A percentile compares a stretch with the other conserved stretches of the same genome.
These are phyloP conservation scores for Centropyge bicolor DNA, from an alignment of 2,797 vertebrate genomes.

Conservation along the genomic window DNA sequence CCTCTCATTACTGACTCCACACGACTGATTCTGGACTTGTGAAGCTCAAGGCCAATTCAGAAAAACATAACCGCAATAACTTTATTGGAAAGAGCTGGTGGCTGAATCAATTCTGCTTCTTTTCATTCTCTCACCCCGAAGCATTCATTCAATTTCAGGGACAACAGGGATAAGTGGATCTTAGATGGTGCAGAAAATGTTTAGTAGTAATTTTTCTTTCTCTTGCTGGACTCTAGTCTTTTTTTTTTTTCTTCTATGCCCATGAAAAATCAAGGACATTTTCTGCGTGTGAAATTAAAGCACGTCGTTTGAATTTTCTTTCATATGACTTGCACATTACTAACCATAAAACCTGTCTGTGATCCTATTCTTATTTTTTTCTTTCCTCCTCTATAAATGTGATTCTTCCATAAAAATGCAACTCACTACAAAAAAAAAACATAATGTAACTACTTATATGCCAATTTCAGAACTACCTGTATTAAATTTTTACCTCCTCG, in stretches of 20 bases:
- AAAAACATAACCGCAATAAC: slow-evolving; percentile 49
- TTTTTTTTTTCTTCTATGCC: neutral
- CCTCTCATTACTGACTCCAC: slow-evolving; percentile 58
- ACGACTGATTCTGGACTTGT: slow-evolving; percentile 54
- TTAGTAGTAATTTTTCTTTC: slow-evolving; percentile 27
- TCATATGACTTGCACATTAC: neutral
- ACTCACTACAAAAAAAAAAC: neutral
- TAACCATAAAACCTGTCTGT: neutral
- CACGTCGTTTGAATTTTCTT: slow-evolving; percentile 8
- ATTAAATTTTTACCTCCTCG: neutral
- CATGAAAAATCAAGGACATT: slow-evolving; percentile 24
- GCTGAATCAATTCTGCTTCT: slow-evolving; percentile 59
- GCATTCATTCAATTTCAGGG: slow-evolving; percentile 59
- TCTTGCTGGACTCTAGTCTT: neutral
- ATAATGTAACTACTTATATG: neutral
- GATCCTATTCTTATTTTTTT: neutral
- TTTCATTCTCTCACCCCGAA: slow-evolving; percentile 41
- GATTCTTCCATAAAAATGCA: neutral
- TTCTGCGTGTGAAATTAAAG: slow-evolving; percentile 7
- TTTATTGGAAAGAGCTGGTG: slow-evolving; percentile 50
- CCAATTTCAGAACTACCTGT: neutral
- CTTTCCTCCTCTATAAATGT: neutral
- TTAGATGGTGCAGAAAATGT: slow-evolving; percentile 43
- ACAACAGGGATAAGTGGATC: slow-evolving; percentile 55
- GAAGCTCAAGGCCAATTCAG: slow-evolving; percentile 53